phyloP scores from a whole-genome alignment of 2,888 invertebrate genomes.

The Strigamia crassipes region DNA sequence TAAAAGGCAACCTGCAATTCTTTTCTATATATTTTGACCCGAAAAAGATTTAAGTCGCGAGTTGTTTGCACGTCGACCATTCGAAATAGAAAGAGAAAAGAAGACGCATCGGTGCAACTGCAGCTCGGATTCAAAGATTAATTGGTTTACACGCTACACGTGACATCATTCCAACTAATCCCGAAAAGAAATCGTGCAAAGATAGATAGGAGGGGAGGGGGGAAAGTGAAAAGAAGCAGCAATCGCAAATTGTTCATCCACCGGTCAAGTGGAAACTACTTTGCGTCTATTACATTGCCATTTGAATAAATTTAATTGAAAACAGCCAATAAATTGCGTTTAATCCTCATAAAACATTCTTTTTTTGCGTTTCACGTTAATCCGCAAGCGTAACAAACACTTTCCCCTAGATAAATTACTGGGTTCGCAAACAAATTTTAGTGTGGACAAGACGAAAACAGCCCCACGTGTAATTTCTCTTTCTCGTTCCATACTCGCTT shows the following conservation, averaged over 20 bases:
- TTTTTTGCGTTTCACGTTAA: too few relatives aligned
- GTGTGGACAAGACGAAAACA: neutral
- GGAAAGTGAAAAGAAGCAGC: neutral
- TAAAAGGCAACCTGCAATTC: too few relatives aligned
- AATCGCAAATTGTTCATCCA: neutral
- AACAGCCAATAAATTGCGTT: too few relatives aligned
- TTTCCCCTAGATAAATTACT: neutral
- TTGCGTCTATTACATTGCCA: neutral
- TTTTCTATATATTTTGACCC: neutral
- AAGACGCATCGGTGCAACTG: neutral
- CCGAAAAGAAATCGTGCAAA: neutral
- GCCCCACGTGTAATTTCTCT: neutral
- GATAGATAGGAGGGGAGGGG: too few relatives aligned
- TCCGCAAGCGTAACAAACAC: neutral
- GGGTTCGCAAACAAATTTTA: neutral
- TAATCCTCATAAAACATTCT: too few relatives aligned
- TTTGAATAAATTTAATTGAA: too few relatives aligned
- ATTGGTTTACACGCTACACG: slow-evolving; percentile 13
- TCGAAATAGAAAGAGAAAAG: neutral
- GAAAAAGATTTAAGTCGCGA: neutral
- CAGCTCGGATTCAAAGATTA: neutral
- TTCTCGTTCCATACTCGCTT: neutral
- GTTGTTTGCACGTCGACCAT: neutral
- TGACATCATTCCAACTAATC: neutral
- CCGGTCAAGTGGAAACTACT: neutral